Percentiles rank a stretch among this genome's conserved stretches.
phyloP scores from a whole-genome alignment of 2,797 vertebrate species.

The Takifugu rubripes region DNA sequence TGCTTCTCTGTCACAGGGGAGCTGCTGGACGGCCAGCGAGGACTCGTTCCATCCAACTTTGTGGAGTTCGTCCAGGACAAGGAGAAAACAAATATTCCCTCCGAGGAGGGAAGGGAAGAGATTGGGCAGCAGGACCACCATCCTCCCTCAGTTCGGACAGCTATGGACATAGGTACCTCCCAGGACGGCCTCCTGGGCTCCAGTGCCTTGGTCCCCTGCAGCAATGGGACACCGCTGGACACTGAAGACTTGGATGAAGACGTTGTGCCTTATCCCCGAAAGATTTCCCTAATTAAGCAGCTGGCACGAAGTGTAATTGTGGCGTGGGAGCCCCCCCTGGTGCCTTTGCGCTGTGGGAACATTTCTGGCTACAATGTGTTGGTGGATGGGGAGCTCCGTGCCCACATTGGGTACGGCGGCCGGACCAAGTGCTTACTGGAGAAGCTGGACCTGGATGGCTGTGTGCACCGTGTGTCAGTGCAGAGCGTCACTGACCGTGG shows the following conservation, averaged over 20 bases:
- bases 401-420: conserved; percentile 78
- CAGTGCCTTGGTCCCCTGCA: conserved; percentile 73
- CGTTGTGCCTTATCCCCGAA: conserved; percentile 95
- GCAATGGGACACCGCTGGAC: conserved; percentile 77
- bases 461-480: conserved; percentile 88
- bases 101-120: conserved; percentile 79
- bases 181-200: conserved; percentile 67
- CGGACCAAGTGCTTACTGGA: conserved; percentile 90
- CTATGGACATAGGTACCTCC: conserved; percentile 60
- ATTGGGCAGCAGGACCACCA: conserved; percentile 37
- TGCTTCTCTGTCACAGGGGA: conserved; percentile 78
- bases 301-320: conserved; percentile 97
- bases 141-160: conserved; percentile 44
- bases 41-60: conserved; percentile 96
- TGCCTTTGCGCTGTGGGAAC: conserved; percentile 87
- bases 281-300: conserved; percentile 96
- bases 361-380: conserved; percentile 91
- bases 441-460: conserved; percentile 87
- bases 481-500: conserved; percentile 87
- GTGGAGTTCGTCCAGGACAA: conserved; percentile 97
- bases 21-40: conserved; percentile 92
- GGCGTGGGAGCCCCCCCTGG: conserved; percentile 90
- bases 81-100: conserved; percentile 73
- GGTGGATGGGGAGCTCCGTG: conserved; percentile 86
- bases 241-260: conserved; percentile 89